Conservation (phyloP, 2,113 vertebrate species). For the Microtus richardsoni region DNA sequence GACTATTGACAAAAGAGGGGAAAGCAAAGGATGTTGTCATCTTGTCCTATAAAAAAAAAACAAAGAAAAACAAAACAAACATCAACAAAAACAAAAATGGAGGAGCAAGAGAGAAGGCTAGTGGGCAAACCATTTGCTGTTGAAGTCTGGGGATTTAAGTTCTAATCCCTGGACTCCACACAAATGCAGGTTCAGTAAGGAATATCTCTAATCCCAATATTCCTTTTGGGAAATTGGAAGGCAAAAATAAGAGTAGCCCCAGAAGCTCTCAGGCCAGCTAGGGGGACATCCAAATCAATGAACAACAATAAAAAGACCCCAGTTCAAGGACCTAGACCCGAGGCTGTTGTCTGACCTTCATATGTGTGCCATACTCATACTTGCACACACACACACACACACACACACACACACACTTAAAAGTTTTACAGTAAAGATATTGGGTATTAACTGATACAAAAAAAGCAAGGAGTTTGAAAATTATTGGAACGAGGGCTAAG, state of each 20-base stretch:
- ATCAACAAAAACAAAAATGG: no score
- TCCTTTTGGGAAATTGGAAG: background rate
- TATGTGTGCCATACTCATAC: background rate
- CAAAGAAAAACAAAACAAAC: no score
- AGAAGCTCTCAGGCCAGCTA: background rate
- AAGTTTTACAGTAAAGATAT: background rate
- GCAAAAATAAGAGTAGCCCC: background rate
- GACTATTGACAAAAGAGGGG: background rate
- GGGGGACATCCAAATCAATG: background rate
- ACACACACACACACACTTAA: background rate
- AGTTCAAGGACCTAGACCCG: background rate
- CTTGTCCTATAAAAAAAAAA: conserved; percentile 41
- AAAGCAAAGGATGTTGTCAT: background rate
- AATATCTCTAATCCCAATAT: background rate
- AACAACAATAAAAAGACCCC: background rate
- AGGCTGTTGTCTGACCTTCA: background rate
- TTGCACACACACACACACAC: background rate
- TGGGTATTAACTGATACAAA: background rate
- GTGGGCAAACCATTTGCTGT: background rate
- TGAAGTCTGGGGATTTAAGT: background rate
- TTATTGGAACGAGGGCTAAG: background rate
- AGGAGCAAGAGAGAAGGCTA: background rate
- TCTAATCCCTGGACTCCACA: background rate
- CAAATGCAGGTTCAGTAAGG: background rate
- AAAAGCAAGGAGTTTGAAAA: background rate